Conservation (phyloP, 2,888 invertebrate species). For the Rhingia rostrata region DNA sequence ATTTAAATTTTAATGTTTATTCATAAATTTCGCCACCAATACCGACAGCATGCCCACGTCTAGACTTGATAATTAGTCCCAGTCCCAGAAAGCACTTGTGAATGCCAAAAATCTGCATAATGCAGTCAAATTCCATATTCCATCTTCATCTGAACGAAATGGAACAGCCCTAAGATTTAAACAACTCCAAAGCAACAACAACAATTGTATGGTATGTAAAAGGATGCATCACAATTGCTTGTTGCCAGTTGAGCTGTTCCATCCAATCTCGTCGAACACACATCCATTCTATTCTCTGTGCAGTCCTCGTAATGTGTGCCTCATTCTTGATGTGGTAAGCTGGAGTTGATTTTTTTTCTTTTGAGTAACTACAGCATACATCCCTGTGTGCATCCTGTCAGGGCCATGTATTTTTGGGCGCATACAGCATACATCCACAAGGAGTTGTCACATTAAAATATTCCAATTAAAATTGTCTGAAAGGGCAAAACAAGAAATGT, state of each 20-base stretch:
- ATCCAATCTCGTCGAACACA: constrained; percentile 7
- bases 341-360: constrained; percentile 42
- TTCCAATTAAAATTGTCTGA: constrained; percentile 70
- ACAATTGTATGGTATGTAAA: neutral
- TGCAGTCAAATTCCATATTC: neutral
- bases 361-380: neutral
- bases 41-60: constrained; percentile 12
- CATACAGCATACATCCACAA: constrained; percentile 28
- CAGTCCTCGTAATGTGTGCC: constrained; percentile 9
- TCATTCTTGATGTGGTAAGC: constrained; percentile 37
- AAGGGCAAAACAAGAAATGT: constrained; percentile 65
- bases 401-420: constrained; percentile 4
- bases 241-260: constrained; percentile 16
- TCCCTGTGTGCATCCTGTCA: constrained; percentile 27
- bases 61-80: constrained; percentile 51
- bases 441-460: constrained; percentile 64
- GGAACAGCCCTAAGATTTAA: constrained; percentile 11
- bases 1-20: constrained; percentile 27
- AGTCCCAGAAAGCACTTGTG: constrained; percentile 5
- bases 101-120: constrained; percentile 44
- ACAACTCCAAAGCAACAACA: constrained; percentile 21
- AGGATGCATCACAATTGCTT: neutral
- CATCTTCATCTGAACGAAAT: too few species aligned
- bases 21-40: constrained; percentile 28
- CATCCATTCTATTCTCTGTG: neutral